Conservation (phyloP, 2,888 invertebrate species). For the Metacarcinus magister region DNA sequence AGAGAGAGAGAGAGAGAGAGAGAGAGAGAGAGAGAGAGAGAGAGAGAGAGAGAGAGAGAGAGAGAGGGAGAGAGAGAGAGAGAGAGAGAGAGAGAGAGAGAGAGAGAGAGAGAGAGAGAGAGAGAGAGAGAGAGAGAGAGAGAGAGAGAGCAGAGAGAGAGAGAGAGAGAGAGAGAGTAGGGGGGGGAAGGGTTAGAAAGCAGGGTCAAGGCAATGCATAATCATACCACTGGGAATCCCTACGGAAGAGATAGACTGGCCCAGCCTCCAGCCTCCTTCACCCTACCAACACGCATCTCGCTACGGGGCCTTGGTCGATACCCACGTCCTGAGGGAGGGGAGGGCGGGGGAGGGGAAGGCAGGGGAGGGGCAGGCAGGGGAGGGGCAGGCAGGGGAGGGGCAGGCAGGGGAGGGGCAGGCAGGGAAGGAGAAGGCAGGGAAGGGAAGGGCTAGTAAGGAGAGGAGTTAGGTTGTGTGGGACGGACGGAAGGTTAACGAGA, state of each 20-base stretch:
- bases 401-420: not conserved
- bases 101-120: not conserved
- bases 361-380: not conserved
- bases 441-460: not conserved
- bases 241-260: not conserved
- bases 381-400: not conserved
- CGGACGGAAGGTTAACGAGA: not conserved
- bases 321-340: not conserved
- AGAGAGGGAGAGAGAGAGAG: not conserved
- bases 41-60: not conserved
- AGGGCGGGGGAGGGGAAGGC: not conserved
- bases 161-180: conserved; percentile 4
- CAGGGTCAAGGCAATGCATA: not conserved
- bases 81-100: conserved; percentile 30
- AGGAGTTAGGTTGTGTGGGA: not conserved
- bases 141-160: not conserved
- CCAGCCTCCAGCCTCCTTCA: not conserved
- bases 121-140: not conserved
- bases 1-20: conserved; percentile 34
- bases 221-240: not conserved
- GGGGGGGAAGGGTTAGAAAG: not conserved
- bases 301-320: not conserved
- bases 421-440: not conserved
- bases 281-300: not conserved
- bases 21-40: conserved; percentile 9